A percentile compares a stretch with the other conserved stretches of the same genome.
Evolutionary conservation across 2,797 vertebrate species (phyloP).

Genomic region (Fratercula arctica): DNA sequence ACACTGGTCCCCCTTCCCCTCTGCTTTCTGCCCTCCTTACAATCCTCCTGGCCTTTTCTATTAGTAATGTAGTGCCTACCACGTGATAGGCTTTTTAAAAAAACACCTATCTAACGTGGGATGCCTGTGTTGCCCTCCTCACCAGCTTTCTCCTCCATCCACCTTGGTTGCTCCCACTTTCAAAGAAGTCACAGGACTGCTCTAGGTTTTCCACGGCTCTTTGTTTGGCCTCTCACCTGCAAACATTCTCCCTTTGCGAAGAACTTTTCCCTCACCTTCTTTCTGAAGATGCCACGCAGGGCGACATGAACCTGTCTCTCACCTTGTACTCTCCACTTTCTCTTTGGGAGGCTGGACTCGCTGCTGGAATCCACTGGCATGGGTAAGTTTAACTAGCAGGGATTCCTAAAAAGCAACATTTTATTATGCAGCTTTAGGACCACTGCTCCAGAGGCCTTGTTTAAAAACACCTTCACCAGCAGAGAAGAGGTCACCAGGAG

Average conservation of each 20-base stretch:
- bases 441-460: not conserved
- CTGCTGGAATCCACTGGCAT: not conserved
- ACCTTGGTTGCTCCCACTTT: not conserved
- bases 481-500: not conserved
- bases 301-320: fast-evolving
- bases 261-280: not conserved
- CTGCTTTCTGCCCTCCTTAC: not conserved
- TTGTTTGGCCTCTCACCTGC: not conserved
- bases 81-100: not conserved
- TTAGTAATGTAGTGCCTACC: not conserved
- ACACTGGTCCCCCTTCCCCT: not conserved
- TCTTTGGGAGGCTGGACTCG: not conserved
- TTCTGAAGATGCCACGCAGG: not conserved
- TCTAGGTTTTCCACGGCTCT: not conserved
- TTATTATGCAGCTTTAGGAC: not conserved
- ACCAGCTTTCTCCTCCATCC: not conserved
- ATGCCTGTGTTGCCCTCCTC: not conserved
- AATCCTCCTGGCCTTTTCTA: not conserved
- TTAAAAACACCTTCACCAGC: not conserved
- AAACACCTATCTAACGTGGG: not conserved
- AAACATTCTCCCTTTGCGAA: not conserved
- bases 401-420: slow-evolving; percentile 26
- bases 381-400: not conserved
- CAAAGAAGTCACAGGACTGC: not conserved
- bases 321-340: not conserved